A percentile compares a stretch with the other conserved stretches of the same genome.
These are phyloP conservation scores for Muntiacus reevesi DNA, from an alignment of 2,113 vertebrate genomes.

Conservation along the genomic window DNA sequence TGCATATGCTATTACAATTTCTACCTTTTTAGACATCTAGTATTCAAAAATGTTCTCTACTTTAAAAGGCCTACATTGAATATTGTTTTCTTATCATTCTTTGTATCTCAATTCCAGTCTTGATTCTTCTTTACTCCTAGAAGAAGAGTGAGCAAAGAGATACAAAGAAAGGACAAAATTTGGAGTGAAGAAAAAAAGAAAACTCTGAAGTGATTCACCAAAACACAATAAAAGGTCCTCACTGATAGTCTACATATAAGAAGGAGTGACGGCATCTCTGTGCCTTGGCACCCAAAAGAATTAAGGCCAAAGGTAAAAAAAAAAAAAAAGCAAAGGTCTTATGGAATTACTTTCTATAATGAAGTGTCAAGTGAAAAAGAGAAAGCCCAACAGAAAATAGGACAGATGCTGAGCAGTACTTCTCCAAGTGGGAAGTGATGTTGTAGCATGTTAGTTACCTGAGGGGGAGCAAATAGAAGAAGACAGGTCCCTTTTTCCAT, in stretches of 20 bases:
- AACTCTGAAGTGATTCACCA: neutral
- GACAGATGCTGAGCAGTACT: neutral
- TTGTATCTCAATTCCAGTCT: neutral
- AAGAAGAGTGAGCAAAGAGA: neutral
- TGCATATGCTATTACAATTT: neutral
- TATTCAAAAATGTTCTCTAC: neutral
- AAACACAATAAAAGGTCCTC: neutral
- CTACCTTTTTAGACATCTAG: neutral
- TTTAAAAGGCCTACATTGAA: neutral
- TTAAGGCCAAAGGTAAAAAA: neutral
- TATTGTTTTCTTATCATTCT: neutral
- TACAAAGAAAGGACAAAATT: neutral
- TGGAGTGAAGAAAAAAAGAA: neutral
- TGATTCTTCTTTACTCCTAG: neutral
- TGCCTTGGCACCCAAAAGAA: neutral
- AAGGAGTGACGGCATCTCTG: neutral
- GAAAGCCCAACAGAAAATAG: neutral
- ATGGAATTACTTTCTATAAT: neutral
- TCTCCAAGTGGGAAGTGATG: neutral
- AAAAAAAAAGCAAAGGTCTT: neutral
- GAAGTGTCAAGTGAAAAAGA: neutral
- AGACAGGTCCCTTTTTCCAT: neutral
- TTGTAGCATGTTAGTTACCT: neutral
- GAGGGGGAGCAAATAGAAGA: neutral
- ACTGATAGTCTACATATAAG: neutral